Evolutionary conservation across 2,797 vertebrate genomes (phyloP).

Genomic region (Ibycter americanus): DNA sequence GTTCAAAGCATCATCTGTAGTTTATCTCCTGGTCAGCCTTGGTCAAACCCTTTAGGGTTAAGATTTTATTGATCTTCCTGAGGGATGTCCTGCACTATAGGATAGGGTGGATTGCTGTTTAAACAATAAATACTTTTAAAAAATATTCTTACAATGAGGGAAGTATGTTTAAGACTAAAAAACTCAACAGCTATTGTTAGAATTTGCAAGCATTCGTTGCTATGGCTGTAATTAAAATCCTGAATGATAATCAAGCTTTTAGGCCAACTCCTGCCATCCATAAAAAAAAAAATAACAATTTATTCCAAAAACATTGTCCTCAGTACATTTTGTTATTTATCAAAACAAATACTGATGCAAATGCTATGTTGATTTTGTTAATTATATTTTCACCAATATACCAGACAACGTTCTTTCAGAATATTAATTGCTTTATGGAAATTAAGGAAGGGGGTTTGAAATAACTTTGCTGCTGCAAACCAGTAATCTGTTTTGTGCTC

Average conservation of each 20-base stretch:
- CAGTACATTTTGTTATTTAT: constrained; percentile 25
- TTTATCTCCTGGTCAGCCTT: not conserved
- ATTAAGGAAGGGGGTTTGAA: not conserved
- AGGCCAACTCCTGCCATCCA: not conserved
- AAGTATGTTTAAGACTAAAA: not conserved
- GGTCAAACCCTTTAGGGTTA: not conserved
- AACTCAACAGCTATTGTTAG: not conserved
- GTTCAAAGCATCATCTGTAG: not conserved
- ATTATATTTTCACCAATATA: constrained; percentile 18
- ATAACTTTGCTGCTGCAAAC: not conserved
- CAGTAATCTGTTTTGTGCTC: not conserved
- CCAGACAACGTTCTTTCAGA: not conserved
- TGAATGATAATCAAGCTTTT: constrained; percentile 21
- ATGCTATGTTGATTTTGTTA: constrained; percentile 29
- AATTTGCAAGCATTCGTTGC: not conserved
- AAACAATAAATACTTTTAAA: not conserved
- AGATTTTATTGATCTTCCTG: not conserved
- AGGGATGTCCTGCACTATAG: not conserved
- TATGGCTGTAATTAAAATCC: constrained; percentile 23
- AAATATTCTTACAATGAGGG: not conserved
- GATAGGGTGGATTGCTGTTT: not conserved
- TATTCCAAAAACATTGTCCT: constrained; percentile 16
- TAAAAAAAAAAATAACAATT: not conserved
- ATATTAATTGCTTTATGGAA: constrained; percentile 29
- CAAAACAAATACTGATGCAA: constrained; percentile 38